Evolutionary conservation across 2,113 vertebrate genomes (phyloP).

Genomic region (Gallinago jamesoni): DNA sequence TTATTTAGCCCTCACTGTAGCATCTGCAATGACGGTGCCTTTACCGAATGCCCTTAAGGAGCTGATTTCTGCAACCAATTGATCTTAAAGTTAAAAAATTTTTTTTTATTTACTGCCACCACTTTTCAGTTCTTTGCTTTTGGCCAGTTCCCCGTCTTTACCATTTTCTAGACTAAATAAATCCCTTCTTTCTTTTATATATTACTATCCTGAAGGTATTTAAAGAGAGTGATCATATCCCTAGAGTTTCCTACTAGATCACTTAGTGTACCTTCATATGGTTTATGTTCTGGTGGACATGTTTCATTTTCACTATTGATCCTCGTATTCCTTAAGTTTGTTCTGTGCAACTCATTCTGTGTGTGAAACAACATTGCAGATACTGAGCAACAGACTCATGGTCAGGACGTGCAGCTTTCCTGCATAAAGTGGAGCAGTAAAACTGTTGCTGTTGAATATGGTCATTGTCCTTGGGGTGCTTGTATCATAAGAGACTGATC

Average conservation of each 20-base stretch:
- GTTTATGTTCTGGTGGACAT: not conserved
- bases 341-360: not conserved
- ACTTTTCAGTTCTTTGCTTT: constrained; percentile 43
- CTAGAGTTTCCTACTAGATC: not conserved
- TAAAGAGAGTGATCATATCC: constrained; percentile 19
- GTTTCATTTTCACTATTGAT: not conserved
- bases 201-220: constrained; percentile 53
- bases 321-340: not conserved
- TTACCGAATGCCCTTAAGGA: constrained; percentile 4
- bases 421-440: not conserved
- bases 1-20: not conserved
- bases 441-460: not conserved
- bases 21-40: not conserved
- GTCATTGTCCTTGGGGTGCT: not conserved
- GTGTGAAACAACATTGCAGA: not conserved
- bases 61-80: constrained; percentile 27
- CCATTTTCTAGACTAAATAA: constrained; percentile 51
- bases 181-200: constrained; percentile 47
- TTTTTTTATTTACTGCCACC: constrained; percentile 55
- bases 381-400: not conserved
- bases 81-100: constrained; percentile 49
- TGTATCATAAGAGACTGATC: not conserved
- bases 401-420: not conserved
- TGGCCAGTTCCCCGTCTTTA: constrained; percentile 24
- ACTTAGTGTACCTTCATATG: not conserved